Evolutionary conservation across 2,113 vertebrate species (phyloP), one percentile per base, ranked within the genome.

Genomic region (Heterotis niloticus): DNA sequence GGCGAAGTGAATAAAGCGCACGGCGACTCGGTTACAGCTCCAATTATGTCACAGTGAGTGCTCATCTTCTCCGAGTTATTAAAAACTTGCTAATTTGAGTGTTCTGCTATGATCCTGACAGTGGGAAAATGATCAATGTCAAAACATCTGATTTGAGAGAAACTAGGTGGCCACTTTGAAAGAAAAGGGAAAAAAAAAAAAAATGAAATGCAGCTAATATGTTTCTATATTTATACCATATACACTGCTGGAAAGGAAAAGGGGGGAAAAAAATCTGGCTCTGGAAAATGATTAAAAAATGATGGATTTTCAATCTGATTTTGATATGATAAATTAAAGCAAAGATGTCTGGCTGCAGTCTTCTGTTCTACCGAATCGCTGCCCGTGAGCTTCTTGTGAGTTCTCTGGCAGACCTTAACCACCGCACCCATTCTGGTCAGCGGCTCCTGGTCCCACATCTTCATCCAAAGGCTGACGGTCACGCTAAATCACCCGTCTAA

Each of bases 11-110:
- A 83, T 85, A 86, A 85, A 85, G 79, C 83, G 71, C 9, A 64
- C 62, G 77, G 77, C 81, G 81, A 78, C 76, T 86, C 82, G 5
- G 78, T 51, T 80, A 70, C 79, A 80, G 81, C 78, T 82, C 85
- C 87, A 89, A 88, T 92, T 91, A 91, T 72, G 70, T 72, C 87
- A 83, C 76, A 76, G 69, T 64, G 72, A 78, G 82, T 75, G 82
- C 88, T 86, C 88, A 83, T 89, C 82, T 85, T 79, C 24, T 74
- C 79, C 78, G 72, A 79, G 64, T 86, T 81, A 77, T 75, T 83
- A 87, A 83, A 81, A 81, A 34, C 29, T 18, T 65, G 65, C 75
- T 74, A 54, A 78, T 78, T 76, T 79, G 77, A 54, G 29, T 77
- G 64, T 62, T 79, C 28, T 73, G 20, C 64, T 57, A 28, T 79